Evolutionary conservation across 2,888 invertebrate genomes (phyloP), one percentile per base, ranked within the genome.

Genomic region (Hofmannophila pseudospretella): DNA sequence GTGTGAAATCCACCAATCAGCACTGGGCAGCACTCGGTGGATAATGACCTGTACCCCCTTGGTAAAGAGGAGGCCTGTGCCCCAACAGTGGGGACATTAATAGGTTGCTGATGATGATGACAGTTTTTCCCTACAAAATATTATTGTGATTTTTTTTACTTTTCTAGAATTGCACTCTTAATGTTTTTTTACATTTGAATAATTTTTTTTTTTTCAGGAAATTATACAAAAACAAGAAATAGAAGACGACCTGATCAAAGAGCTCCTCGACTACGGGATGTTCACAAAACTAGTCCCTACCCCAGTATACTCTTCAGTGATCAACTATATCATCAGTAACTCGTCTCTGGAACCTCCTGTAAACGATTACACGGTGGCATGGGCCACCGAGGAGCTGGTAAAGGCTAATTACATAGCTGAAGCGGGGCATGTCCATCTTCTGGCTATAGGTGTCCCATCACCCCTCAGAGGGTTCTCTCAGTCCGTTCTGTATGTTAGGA

Each of bases 401-500:
- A 56, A 59, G 12, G 76, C 73, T 0, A 65, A 70, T 29, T 72
- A 54, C 32, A 32, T 67, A 1, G 77, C 85, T 0, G 87, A 88
- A 40, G 86, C 84, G 0, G 87, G 87, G 1, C 73, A 81, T 32
- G 45, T 88, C 0, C 62, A 68, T 16, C 57, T 87, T 0, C 36
- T 73, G 37, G 52, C 56, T 3, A 44, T 63, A 2, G 73, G 78
- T 0, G 65, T 77, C 0, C 86, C 87, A 0, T 22, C 63, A 0
- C 44, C 78, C 1, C 58, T 87, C 1, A 63, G 75, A 7, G 75
- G 79, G 0, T 88, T 86, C 50, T 62, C 79, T 0, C 70, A 81
- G 39, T 54, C 78, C 3, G 58, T 85, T 19, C 44, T 59, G n/a
- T 75, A 60, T 54, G 63, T 58, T 48, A 74, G 63, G 42, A 68